Conservation (phyloP, 2,888 invertebrate genomes). For the Scelioninae gen. 1 region DNA sequence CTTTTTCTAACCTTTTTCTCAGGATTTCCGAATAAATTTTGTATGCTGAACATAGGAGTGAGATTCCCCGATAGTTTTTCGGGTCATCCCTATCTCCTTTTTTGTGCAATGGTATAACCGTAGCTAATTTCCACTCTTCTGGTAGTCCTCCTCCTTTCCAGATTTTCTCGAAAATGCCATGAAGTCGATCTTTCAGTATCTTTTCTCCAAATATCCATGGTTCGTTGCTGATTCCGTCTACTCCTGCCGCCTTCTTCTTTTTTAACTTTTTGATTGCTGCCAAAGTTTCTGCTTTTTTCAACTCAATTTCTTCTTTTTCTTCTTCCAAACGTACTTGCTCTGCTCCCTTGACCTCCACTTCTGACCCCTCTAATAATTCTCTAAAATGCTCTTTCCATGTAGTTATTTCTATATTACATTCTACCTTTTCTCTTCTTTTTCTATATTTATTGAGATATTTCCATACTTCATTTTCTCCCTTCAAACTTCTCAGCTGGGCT, state of each 20-base stretch:
- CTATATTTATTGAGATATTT: conserved; percentile 29
- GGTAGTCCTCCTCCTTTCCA: background rate
- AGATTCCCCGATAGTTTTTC: background rate
- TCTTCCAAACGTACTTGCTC: background rate
- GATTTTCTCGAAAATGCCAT: background rate
- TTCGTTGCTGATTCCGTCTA: background rate
- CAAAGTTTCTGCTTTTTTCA: background rate
- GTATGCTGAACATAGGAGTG: background rate
- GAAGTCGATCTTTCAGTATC: background rate
- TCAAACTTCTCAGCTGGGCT: background rate
- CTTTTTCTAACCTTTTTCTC: background rate
- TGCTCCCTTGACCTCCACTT: background rate
- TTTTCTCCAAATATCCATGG: background rate
- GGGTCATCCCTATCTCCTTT: background rate
- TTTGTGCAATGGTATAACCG: background rate
- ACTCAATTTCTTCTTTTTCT: background rate
- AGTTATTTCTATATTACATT: background rate
- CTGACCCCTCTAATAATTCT: background rate
- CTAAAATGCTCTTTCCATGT: conserved; percentile 15
- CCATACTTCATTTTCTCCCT: conserved; percentile 8
- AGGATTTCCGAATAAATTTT: background rate
- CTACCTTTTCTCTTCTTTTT: conserved; percentile 10
- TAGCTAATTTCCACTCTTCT: background rate
- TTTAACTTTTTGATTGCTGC: background rate
- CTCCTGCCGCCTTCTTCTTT: too few relatives aligned